Evolutionary conservation across 2,113 vertebrate species (phyloP), one percentile per base, ranked within the genome.

Genomic region (Thalassarche chlororhynchos): DNA sequence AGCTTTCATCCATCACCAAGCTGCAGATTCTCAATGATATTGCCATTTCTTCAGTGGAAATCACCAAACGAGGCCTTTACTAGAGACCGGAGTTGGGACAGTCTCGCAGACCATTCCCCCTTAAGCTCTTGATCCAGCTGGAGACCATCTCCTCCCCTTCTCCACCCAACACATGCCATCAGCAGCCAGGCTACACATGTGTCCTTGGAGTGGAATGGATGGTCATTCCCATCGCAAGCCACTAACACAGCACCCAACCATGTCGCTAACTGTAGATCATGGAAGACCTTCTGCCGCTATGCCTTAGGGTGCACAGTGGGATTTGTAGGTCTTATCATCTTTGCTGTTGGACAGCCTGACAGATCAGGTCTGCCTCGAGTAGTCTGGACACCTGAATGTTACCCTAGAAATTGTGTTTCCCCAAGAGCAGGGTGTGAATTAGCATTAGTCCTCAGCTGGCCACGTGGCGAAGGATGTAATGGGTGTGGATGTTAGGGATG

Each of bases 21-120:
- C 93, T 99, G 62, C 98, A 98, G 92, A 98, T 99, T 78, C 96
- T 98, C 51, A 97, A 98, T 5, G 98, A 99, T 55, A 96, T 98
- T 80, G 95, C 90, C 36, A 97, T 99, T 97, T 98, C 97, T 52
- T 98, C 98, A 5, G 97, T 99, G 81, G 98, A 99, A 96, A 98
- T 99, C 93, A 97, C 92, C 91, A 98, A 97, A 93, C 90, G 97
- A 80, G 95, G 61, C 52, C 97, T 98, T 79, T 98, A 96, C 17
- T 98, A 98, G 95, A 95, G 77, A 84, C 10, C 0, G 1, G 7
- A 87, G 13, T 0, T 42, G 57, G 44, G 24, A 58, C 7, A 28
- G 8, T 54, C 65, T 61, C 1, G 0, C 34, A 64, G 32, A 69
- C 24, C 28, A 5, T 42, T 51, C 18, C 9, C 8, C 3, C 4